Conservation (phyloP, 2,113 vertebrate species). For the Conger conger region DNA sequence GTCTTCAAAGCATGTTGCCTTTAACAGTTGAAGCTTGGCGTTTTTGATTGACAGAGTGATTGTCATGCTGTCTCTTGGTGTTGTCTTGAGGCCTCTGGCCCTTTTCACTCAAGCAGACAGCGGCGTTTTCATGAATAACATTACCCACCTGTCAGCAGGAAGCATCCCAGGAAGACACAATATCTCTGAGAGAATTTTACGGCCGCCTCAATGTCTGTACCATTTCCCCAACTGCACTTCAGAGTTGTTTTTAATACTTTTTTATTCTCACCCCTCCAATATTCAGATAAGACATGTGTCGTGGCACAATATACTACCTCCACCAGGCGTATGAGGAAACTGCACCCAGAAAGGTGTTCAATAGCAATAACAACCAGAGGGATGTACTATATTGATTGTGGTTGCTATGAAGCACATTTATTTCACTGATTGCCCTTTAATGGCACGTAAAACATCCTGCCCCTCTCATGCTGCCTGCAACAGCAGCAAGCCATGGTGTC, state of each 20-base stretch:
- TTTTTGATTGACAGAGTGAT: neutral
- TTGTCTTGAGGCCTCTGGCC: neutral
- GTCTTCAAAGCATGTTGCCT: neutral
- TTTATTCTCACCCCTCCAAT: too few species aligned
- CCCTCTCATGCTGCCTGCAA: neutral
- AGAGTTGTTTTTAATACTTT: neutral
- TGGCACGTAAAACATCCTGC: too few species aligned
- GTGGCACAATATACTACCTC: too few species aligned
- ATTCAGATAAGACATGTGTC: too few species aligned
- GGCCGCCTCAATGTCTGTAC: neutral
- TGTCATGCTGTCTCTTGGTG: neutral
- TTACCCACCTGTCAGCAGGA: neutral
- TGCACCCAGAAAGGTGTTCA: neutral
- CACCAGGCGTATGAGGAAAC: neutral
- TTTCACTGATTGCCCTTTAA: too few species aligned
- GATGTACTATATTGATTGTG: too few species aligned
- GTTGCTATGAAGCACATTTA: too few species aligned
- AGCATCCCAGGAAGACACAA: neutral
- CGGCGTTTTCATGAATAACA: neutral
- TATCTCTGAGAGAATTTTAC: neutral
- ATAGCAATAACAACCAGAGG: neutral
- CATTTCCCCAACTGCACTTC: neutral
- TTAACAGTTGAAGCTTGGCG: neutral
- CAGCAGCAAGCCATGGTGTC: neutral
- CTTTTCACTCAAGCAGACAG: neutral